A percentile compares a stretch with the other conserved stretches of the same genome.
phyloP scores from a whole-genome alignment of 2,888 invertebrate genomes.

The Drosophila siamana region DNA sequence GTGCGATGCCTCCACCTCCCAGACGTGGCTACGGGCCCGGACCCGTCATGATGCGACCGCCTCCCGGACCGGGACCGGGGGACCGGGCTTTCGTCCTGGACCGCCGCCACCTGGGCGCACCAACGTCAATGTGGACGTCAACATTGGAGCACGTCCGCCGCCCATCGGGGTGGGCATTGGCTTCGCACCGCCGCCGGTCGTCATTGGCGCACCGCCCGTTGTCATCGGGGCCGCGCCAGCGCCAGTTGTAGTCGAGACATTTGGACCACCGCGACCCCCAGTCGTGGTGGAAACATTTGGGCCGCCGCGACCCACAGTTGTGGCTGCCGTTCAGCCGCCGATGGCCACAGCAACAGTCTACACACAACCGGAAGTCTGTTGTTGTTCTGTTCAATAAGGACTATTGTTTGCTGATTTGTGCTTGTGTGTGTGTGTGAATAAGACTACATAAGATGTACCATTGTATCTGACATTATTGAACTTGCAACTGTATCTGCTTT shows the following conservation, averaged over 20 bases:
- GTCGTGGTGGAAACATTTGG: conserved; percentile 44
- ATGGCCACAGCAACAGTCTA: conserved; percentile 62
- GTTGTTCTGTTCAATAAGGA: conserved; percentile 73
- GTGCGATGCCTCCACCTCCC: conserved; percentile 61
- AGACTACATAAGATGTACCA: neutral
- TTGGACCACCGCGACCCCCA: conserved; percentile 25
- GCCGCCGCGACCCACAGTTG: conserved; percentile 38
- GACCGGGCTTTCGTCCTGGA: conserved; percentile 35
- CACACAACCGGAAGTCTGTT: conserved; percentile 67
- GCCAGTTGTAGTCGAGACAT: conserved; percentile 50
- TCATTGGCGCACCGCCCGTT: conserved; percentile 55
- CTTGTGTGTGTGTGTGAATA: conserved; percentile 15
- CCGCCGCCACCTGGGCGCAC: conserved; percentile 54
- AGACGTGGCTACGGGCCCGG: conserved; percentile 41
- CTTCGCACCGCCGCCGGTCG: conserved; percentile 61
- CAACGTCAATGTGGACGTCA: conserved; percentile 72
- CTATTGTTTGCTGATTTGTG: neutral
- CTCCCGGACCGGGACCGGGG: conserved; percentile 42
- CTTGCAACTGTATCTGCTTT: conserved; percentile 18
- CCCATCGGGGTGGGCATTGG: conserved; percentile 70
- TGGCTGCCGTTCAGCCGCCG: conserved; percentile 38
- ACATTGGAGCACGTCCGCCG: conserved; percentile 66
- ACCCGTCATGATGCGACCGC: conserved; percentile 18
- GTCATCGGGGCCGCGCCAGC: conserved; percentile 52
- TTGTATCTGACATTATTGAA: conserved; percentile 1